These are phyloP conservation scores for Pelagia noctiluca DNA, from an alignment of 30 jellyfish, hydroid and myxozoan genomes.

Conservation along the genomic window DNA sequence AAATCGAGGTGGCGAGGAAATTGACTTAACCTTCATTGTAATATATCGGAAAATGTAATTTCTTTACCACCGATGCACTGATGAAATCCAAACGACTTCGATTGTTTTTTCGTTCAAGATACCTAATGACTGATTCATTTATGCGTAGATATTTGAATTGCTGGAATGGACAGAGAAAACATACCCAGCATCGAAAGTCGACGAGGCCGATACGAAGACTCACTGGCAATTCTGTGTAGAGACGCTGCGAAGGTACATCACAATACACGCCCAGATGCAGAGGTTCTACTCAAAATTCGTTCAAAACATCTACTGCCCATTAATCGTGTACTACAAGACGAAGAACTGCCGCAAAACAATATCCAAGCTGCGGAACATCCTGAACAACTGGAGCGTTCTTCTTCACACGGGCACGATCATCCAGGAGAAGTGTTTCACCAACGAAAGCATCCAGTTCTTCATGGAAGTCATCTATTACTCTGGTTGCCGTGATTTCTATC, in stretches of 20 bases:
- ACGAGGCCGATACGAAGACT: constrained; percentile 25
- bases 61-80: neutral
- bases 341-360: constrained; percentile 33
- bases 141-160: constrained; percentile 43
- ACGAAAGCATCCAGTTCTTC: constrained; percentile 66
- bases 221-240: constrained; percentile 72
- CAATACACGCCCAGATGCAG: constrained; percentile 65
- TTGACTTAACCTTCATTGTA: no score
- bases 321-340: constrained; percentile 45
- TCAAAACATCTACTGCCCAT: constrained; percentile 48
- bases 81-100: neutral
- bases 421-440: constrained; percentile 43
- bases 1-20: no score
- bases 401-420: constrained; percentile 63
- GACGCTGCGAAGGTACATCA: constrained; percentile 48
- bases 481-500: constrained; percentile 70
- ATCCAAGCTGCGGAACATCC: constrained; percentile 34
- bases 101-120: neutral
- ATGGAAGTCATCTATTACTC: constrained; percentile 62
- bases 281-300: constrained; percentile 64
- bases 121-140: neutral
- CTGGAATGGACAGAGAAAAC: constrained; percentile 75
- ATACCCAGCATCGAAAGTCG: constrained; percentile 30
- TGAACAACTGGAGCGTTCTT: constrained; percentile 57
- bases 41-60: neutral